Evolutionary conservation across 2,113 vertebrate species (phyloP).

Genomic region (Thryonomys swinderianus): DNA sequence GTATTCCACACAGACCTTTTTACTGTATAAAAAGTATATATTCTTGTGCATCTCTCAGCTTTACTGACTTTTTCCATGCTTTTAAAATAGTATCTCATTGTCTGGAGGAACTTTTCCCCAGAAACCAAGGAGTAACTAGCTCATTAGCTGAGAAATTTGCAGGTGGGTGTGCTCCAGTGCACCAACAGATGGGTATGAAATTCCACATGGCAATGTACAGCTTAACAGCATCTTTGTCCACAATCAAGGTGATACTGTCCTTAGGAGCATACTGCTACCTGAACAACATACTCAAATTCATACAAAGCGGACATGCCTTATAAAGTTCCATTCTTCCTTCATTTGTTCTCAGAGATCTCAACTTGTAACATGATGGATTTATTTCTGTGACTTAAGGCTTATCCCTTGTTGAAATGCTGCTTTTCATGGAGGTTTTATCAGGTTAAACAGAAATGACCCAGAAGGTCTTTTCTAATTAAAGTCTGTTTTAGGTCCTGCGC

Average conservation of each 20-base stretch:
- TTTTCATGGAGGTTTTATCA: background rate
- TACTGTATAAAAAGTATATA: background rate
- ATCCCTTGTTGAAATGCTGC: background rate
- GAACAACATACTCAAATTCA: background rate
- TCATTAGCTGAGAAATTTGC: conserved; percentile 53
- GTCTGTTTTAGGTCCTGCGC: background rate
- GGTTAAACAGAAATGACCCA: background rate
- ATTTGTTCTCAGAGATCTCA: background rate
- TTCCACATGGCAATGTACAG: conserved; percentile 37
- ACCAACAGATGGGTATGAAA: conserved; percentile 53
- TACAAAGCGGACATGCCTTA: background rate
- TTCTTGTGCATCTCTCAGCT: background rate
- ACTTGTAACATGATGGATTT: background rate
- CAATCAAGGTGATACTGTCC: background rate
- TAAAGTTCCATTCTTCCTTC: background rate
- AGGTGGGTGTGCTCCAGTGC: conserved; percentile 27
- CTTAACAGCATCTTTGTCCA: conserved; percentile 7
- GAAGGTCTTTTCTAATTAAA: background rate
- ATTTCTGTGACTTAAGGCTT: background rate
- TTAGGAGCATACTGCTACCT: background rate
- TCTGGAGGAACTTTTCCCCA: conserved; percentile 2
- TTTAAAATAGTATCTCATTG: background rate
- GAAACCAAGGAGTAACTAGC: conserved; percentile 9
- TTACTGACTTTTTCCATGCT: background rate
- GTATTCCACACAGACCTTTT: background rate